A percentile compares a stretch with the other conserved stretches of the same genome.
phyloP scores from a whole-genome alignment of 2,888 invertebrate species.

The Melanargia galathea region DNA sequence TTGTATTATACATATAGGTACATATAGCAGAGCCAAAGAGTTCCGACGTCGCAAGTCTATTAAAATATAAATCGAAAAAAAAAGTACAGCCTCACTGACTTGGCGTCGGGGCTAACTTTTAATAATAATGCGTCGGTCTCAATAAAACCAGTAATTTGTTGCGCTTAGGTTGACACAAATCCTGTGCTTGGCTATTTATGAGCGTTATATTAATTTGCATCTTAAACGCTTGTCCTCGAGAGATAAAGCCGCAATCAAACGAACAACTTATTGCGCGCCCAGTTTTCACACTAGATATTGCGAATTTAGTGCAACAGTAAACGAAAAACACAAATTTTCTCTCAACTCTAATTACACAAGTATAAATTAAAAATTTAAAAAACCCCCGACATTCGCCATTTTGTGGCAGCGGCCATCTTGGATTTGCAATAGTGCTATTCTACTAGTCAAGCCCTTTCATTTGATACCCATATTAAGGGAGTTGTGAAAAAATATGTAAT shows the following conservation, averaged over 20 bases:
- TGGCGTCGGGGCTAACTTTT: conserved; percentile 10
- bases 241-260: conserved; percentile 10
- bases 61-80: not conserved
- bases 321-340: not conserved
- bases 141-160: conserved; percentile 30
- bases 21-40: not conserved
- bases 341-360: too few species aligned
- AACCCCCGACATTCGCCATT: too few species aligned
- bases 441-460: too few species aligned
- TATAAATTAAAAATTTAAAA: too few species aligned
- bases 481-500: too few species aligned
- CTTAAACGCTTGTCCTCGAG: conserved; percentile 16
- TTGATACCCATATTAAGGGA: too few species aligned
- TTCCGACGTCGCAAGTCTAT: not conserved
- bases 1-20: too few species aligned
- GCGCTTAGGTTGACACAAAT: conserved; percentile 23
- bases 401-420: too few species aligned
- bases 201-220: conserved; percentile 33
- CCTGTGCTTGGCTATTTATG: conserved; percentile 23
- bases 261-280: conserved; percentile 1
- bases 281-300: not conserved
- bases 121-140: conserved; percentile 9
- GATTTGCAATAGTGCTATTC: too few species aligned
- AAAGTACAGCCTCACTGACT: not conserved
- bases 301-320: not conserved